Percentiles rank a stretch among this genome's conserved stretches.
phyloP scores from a whole-genome alignment of 37 sponge, comb jelly and placozoan species.

The Chondrilla cf. caribensis region DNA sequence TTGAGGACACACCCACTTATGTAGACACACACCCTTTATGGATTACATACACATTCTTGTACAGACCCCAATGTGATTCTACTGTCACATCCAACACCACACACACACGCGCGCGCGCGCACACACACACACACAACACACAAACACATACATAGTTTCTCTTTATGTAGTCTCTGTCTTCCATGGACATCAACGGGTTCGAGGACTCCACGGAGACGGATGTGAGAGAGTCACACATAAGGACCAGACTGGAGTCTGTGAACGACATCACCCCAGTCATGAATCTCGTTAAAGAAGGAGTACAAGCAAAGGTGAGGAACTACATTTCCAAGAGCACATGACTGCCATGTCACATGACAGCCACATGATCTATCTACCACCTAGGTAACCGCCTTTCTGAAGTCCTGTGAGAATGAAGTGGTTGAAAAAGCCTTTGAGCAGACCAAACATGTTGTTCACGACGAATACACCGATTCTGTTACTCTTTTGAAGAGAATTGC shows the following conservation, averaged over 20 bases:
- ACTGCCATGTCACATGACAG: not conserved
- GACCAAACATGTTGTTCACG: slow-evolving; percentile 4
- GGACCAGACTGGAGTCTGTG: slow-evolving; percentile 1
- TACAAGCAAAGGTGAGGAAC: not conserved
- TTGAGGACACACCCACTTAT: too few relatives aligned
- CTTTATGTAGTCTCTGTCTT: too few relatives aligned
- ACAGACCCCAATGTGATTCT: too few relatives aligned
- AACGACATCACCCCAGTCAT: not conserved
- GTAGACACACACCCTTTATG: too few relatives aligned
- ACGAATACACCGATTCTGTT: not conserved
- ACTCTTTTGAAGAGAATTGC: not conserved
- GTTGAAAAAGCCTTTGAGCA: not conserved
- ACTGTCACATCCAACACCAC: too few relatives aligned
- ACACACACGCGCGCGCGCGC: too few relatives aligned
- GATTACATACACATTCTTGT: too few relatives aligned
- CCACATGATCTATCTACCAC: not conserved
- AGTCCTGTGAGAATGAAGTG: not conserved
- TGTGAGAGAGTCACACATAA: too few relatives aligned
- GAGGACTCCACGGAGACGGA: too few relatives aligned
- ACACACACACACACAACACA: too few relatives aligned
- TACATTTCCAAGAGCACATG: not conserved
- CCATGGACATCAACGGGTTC: not conserved
- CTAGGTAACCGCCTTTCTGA: not conserved
- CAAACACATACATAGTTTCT: too few relatives aligned
- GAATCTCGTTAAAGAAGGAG: slow-evolving; percentile 4